These are phyloP conservation scores for Pantherophis guttatus DNA, from an alignment of 2,113 vertebrate genomes.

Conservation along the genomic window DNA sequence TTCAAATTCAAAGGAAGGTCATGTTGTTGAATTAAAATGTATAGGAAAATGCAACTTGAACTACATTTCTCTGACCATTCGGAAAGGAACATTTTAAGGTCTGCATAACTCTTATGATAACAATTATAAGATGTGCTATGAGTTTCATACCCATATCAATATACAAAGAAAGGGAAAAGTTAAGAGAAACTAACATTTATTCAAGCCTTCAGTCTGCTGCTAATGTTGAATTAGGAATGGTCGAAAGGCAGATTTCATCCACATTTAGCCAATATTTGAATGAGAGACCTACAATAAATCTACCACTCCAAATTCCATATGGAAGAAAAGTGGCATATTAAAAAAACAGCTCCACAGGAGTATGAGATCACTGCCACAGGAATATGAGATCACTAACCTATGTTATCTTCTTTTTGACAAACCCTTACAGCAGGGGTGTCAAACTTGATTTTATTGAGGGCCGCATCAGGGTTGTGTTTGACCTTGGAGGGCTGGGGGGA, in stretches of 20 bases:
- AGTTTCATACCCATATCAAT: not conserved
- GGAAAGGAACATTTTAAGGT: not conserved
- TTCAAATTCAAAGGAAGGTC: slow-evolving; percentile 6
- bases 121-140: not conserved
- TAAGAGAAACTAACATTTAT: not conserved
- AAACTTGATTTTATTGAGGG: too few species aligned
- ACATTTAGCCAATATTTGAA: not conserved
- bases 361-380: not conserved
- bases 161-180: not conserved
- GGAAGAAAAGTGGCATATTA: not conserved
- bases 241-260: not conserved
- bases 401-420: not conserved
- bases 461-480: too few species aligned
- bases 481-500: too few species aligned
- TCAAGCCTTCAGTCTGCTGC: slow-evolving; percentile 8
- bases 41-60: not conserved
- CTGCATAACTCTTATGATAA: not conserved
- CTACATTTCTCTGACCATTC: not conserved
- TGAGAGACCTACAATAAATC: not conserved
- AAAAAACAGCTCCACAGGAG: not conserved
- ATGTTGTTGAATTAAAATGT: not conserved
- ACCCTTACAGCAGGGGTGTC: too few species aligned
- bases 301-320: not conserved
- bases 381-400: not conserved
- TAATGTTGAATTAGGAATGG: not conserved